phyloP scores from a whole-genome alignment of 2,797 vertebrate species.

The Poliocrania exsul region DNA sequence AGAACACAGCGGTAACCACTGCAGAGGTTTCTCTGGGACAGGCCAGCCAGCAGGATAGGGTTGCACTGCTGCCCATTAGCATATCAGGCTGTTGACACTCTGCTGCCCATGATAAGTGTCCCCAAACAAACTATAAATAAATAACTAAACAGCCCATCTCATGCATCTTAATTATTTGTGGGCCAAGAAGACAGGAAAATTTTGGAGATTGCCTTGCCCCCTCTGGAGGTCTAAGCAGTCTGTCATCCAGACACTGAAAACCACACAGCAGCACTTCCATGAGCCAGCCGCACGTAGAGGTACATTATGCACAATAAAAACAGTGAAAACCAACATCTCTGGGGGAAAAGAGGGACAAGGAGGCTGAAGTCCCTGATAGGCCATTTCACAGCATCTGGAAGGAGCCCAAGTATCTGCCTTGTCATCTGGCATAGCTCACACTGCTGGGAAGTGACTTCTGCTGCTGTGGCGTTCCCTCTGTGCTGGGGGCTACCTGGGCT shows the following conservation, averaged over 20 bases:
- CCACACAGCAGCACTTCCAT: not conserved
- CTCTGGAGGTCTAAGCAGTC: not conserved
- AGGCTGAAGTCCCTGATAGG: not conserved
- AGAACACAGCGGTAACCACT: rapidly evolving
- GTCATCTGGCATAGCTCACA: not conserved
- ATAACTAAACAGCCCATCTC: not conserved
- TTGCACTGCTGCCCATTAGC: not conserved
- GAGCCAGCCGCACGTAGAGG: not conserved
- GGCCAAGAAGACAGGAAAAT: not conserved
- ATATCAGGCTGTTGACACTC: constrained; percentile 35
- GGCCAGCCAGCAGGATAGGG: not conserved
- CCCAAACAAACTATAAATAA: constrained; percentile 26
- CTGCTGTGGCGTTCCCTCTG: not conserved
- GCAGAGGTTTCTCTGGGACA: not conserved
- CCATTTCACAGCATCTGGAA: not conserved
- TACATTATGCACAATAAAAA: not conserved
- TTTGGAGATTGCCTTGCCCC: not conserved
- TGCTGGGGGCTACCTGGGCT: rapidly evolving
- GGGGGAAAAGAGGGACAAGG: not conserved
- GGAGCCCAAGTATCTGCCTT: not conserved
- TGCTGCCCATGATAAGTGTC: not conserved
- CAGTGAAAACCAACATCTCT: not conserved
- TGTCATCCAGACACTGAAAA: not conserved
- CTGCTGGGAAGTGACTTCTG: not conserved
- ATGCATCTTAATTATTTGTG: not conserved